Percentiles rank a stretch among this genome's conserved stretches.
phyloP scores from a whole-genome alignment of 2,113 vertebrate species.

The Coryphaenoides rupestris region DNA sequence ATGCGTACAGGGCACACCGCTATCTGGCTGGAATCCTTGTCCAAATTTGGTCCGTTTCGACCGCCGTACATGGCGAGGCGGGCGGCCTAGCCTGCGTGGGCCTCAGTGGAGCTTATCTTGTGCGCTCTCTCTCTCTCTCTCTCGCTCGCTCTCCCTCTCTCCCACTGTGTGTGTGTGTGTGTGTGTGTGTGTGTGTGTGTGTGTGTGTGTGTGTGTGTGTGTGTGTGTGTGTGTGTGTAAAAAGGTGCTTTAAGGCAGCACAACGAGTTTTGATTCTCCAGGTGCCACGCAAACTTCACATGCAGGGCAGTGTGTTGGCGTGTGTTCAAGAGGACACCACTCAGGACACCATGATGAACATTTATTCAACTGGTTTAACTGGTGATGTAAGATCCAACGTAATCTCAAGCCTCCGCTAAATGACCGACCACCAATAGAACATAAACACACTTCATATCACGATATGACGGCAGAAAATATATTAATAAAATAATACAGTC shows the following conservation, averaged over 20 bases:
- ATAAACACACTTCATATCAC: no score
- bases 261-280: no score
- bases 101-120: conserved; percentile 70
- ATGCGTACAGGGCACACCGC: conserved; percentile 82
- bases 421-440: no score
- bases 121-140: no score
- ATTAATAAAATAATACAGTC: no score
- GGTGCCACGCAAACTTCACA: neutral
- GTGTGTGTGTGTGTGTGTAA: neutral
- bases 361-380: no score
- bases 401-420: no score
- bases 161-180: conserved; percentile 22
- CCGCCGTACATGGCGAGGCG: conserved; percentile 71
- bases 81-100: conserved; percentile 61
- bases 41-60: conserved; percentile 85
- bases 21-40: conserved; percentile 84
- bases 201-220: conserved; percentile 21
- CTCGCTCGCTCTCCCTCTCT: no score
- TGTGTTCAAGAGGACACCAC: neutral
- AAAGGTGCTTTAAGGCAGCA: no score
- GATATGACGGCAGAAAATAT: no score
- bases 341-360: neutral
- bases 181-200: conserved; percentile 28
- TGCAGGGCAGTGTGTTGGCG: neutral
- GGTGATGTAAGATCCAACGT: no score